Conservation (phyloP, 1,140 invertebrate species). For the Zelostemma sp. region DNA sequence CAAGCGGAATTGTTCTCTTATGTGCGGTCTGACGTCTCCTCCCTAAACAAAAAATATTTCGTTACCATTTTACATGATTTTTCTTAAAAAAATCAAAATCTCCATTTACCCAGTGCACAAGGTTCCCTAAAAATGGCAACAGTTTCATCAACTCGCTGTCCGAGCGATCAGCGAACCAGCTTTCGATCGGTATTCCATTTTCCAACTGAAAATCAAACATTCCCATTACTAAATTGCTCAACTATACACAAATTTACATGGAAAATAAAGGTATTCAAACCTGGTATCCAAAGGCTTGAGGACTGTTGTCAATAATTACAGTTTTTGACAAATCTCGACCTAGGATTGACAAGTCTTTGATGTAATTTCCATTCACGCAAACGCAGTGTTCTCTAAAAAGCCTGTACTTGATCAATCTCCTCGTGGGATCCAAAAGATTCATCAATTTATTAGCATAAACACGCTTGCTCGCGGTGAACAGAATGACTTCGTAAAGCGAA, state of each 20-base stretch:
- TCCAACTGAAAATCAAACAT: conserved; percentile 76
- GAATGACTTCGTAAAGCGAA: conserved; percentile 92
- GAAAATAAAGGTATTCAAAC: conserved; percentile 57
- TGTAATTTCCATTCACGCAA: conserved; percentile 96
- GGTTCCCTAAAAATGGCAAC: conserved; percentile 92
- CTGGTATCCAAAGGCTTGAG: conserved; percentile 93
- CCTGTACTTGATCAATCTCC: conserved; percentile 91
- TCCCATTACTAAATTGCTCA: no score
- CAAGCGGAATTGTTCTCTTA: conserved; percentile 89
- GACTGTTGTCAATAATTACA: conserved; percentile 94
- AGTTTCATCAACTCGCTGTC: conserved; percentile 94
- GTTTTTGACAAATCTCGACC: conserved; percentile 93
- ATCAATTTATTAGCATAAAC: conserved; percentile 96
- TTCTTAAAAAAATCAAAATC: background rate
- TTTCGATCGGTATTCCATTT: conserved; percentile 97
- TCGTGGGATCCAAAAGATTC: conserved; percentile 91
- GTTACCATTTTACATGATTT: background rate
- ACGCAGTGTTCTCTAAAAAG: conserved; percentile 96
- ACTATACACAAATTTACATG: background rate
- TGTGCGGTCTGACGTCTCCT: conserved; percentile 91
- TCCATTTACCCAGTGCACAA: conserved; percentile 82
- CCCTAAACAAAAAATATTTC: conserved; percentile 74
- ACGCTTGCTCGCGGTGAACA: conserved; percentile 96
- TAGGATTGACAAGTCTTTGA: conserved; percentile 94
- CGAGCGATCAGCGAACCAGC: conserved; percentile 94